Evolutionary conservation across 2,888 invertebrate genomes (phyloP), one percentile per base, ranked within the genome.

Genomic region (Gymnocheta viridis): DNA sequence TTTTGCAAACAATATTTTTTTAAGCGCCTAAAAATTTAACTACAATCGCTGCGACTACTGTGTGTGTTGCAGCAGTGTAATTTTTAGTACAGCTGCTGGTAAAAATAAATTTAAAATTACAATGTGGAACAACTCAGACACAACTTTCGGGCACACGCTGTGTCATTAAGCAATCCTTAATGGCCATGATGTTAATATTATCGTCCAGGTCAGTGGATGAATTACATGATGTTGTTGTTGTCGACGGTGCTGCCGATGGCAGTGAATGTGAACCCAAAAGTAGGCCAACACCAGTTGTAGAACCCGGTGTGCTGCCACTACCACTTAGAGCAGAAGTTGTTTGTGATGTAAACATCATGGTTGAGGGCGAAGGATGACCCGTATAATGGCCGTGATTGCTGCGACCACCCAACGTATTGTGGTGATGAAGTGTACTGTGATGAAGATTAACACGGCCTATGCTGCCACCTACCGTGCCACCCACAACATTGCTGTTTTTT

Each of bases 81-180:
- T 62, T 27, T 54, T 70, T 64, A 14, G n/a, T 35, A 19, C 62
- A 62, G 51, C 58, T 80, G 66, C 51, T 70, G 76, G 44, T 70
- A 62, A 38, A 72, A 67, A 70, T 70, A 60, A 74, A 72, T 58
- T 60, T 54, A 54, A 80, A 74, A 77, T 69, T 70, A 69, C 70
- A 51, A 41, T 69, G 49, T 79, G 78, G 41, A 74, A 74, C 82
- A 85, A 80, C 87, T 95, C 96, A 97, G 89, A 97, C 97, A 93
- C 96, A 97, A 91, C 96, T 96, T 92, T 97, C 97, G 56, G 97
- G 97, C 90, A 97, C 95, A 90, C 96, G 95, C 91, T 96, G 96
- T 89, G 96, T 96, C 94, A 96, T 96, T 85, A 97, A 94, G 90
- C 96, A 95, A 92, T 96, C 96, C 92, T 96, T 97, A 92, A 97